A percentile compares a stretch with the other conserved stretches of the same genome.
These are phyloP conservation scores for Gephyroberyx darwinii DNA, from an alignment of 2,797 vertebrate species.

Conservation along the genomic window DNA sequence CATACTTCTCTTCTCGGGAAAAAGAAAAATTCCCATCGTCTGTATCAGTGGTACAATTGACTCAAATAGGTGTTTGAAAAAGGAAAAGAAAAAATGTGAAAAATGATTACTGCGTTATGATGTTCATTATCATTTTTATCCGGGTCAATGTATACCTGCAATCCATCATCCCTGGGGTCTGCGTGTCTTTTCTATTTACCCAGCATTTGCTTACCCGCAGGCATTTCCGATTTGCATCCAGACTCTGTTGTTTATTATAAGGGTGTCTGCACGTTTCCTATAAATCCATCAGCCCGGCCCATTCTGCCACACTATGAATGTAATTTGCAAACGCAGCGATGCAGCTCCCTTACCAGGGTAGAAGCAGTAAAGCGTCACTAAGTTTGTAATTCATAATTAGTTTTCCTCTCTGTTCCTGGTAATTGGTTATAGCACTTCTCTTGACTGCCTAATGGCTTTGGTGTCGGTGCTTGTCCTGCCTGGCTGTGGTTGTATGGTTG, in stretches of 20 bases:
- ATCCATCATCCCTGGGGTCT: conserved; percentile 61
- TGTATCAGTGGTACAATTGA: conserved; percentile 5
- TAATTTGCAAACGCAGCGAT: conserved; percentile 74
- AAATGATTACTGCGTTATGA: conserved; percentile 54
- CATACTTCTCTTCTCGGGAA: too few relatives aligned
- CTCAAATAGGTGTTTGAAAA: conserved; percentile 15
- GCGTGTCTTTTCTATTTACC: conserved; percentile 65
- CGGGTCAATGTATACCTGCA: conserved; percentile 58
- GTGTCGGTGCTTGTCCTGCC: conserved; percentile 16
- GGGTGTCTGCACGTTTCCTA: conserved; percentile 48
- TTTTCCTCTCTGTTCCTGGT: conserved; percentile 68
- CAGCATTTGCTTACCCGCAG: conserved; percentile 49
- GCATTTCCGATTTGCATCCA: conserved; percentile 69
- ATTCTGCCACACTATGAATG: conserved; percentile 61
- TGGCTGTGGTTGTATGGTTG: conserved; percentile 16
- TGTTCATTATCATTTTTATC: conserved; percentile 62
- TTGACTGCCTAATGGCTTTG: conserved; percentile 63
- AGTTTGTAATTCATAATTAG: conserved; percentile 77
- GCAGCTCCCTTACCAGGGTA: conserved; percentile 59
- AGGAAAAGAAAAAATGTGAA: conserved; percentile 21
- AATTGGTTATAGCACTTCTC: conserved; percentile 67
- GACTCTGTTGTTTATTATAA: conserved; percentile 64
- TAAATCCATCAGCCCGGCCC: conserved; percentile 69
- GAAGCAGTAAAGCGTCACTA: conserved; percentile 69
- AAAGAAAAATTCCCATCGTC: background rate